Percentiles rank a stretch among this genome's conserved stretches.
These are phyloP conservation scores for Drosophila kokeensis DNA, from an alignment of 2,888 invertebrate species.

Conservation along the genomic window DNA sequence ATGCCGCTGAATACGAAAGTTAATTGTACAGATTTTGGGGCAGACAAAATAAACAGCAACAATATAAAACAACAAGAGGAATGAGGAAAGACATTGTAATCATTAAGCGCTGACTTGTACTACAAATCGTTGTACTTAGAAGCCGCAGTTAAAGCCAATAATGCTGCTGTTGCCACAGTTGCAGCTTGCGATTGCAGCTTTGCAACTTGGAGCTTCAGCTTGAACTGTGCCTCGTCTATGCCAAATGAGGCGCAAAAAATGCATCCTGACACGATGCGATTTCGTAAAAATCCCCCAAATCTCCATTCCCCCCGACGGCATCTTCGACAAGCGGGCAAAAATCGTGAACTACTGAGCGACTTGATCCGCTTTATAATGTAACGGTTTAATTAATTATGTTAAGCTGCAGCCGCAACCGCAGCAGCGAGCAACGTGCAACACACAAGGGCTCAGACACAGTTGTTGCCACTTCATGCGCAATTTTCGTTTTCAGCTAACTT, in stretches of 20 bases:
- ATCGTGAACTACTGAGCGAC: conserved; percentile 76
- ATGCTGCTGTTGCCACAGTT: conserved; percentile 47
- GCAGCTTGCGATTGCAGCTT: conserved; percentile 20
- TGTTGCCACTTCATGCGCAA: conserved; percentile 80
- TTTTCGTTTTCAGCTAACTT: conserved; percentile 74
- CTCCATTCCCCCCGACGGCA: not conserved
- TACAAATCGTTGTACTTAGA: conserved; percentile 80
- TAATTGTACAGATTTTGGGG: conserved; percentile 73
- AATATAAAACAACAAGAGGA: conserved; percentile 41
- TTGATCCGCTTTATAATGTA: conserved; percentile 83
- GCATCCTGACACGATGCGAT: conserved; percentile 80
- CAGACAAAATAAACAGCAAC: conserved; percentile 53
- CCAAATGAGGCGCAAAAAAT: conserved; percentile 79
- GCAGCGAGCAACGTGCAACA: conserved; percentile 42
- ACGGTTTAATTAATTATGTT: conserved; percentile 85
- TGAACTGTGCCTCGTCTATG: conserved; percentile 43
- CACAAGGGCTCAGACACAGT: conserved; percentile 47
- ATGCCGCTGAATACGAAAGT: conserved; percentile 59
- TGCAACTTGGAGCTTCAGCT: conserved; percentile 23
- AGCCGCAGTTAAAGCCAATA: conserved; percentile 73
- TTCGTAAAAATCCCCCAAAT: conserved; percentile 45
- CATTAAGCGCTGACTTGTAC: conserved; percentile 77
- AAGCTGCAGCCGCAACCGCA: conserved; percentile 53
- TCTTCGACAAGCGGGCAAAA: conserved; percentile 39
- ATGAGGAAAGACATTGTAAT: conserved; percentile 73